Evolutionary conservation across 2,797 vertebrate species (phyloP), one percentile per base, ranked within the genome.

Genomic region (Macropodus opercularis): DNA sequence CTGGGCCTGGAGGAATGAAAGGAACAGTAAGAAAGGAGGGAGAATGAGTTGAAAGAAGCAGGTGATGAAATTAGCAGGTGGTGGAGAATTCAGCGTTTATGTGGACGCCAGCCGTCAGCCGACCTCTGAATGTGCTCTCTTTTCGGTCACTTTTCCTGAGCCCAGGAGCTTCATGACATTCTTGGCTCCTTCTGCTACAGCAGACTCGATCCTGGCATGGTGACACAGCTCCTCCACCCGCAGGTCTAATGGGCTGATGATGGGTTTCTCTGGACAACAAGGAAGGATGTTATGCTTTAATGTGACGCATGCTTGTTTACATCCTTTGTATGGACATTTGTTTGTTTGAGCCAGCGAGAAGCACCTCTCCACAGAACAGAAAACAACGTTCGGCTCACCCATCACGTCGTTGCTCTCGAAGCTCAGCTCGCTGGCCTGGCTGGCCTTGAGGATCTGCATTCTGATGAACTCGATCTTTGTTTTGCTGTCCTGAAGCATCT

Each of bases 391-490:
- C 22, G 13, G 8, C 86, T 89, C 75, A 91, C 90, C 90, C 78
- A 93, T 85, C 87, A 88, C 89, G 46, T 96, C 94, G 75, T 94
- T 95, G 90, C 91, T 98, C 81, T 99, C 97, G 63, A 96, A 98
- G 90, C 91, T 95, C 91, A 95, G 73, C 89, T 99, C 97, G 61
- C 89, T 96, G 86, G 95, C 92, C 92, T 99, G 97, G 86, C 95
- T 95, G 75, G 95, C 94, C 83, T 99, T 98, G 72, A 99, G 96
- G 92, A 99, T 97, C 92, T 99, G 97, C 97, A 99, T 99, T 82
- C 97, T 91, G 91, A 99, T 99, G 80, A 99, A 97, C 94, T 99
- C 96, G 26, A 99, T 99, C 92, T 99, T 99, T 15, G 94, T 99
- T 88, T 96, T 99, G 92, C 97, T 99, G 89, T 99, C 97, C 80